Evolutionary conservation across 2,113 vertebrate species (phyloP), one percentile per base, ranked within the genome.

Genomic region (Nerophis lumbriciformis): DNA sequence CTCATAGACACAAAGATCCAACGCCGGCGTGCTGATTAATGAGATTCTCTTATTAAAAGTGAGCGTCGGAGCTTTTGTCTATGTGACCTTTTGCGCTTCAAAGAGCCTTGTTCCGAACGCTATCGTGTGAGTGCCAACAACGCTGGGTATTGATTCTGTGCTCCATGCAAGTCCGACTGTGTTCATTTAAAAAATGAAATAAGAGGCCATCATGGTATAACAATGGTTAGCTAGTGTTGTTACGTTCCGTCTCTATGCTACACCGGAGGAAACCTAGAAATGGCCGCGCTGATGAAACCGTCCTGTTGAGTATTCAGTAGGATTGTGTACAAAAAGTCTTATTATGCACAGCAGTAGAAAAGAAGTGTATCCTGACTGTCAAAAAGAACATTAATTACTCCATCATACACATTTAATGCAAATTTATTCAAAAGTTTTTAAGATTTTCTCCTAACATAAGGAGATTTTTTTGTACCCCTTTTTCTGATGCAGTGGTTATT

Each of bases 121-220:
- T 63, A 57, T 72, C 72, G 62, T 66, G 51, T 60, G 68, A 82
- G 63, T 38, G 55, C 45, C 69, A 64, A 61, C 63, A 72, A 50
- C 15, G 50, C 60, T 72, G 48, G 71, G 70, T 79, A 82, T 85
- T 72, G 78, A 85, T 83, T 79, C 63, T 69, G 65, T 62, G 72
- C 79, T 78, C 69, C 61, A 79, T 73, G 73, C 39, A 63, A 69
- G 63, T 76, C 48, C 37, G 61, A 61, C 77, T 69, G 68, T 13
- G n/a, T 57, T 44, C 55, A 44, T 57, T 53, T 8, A 53, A 53
- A 53, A 15, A 36, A 13, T 10, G 79, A 73, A 75, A 72, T 81
- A 68, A 69, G 37, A 54, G 61, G 51, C 68, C 58, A 62, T 75
- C 68, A 74, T 49, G 63, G 66, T 62, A 70, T 63, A 69, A 70